Evolutionary conservation across 1,140 invertebrate species (phyloP).

Genomic region (Ceratina calcarata): DNA sequence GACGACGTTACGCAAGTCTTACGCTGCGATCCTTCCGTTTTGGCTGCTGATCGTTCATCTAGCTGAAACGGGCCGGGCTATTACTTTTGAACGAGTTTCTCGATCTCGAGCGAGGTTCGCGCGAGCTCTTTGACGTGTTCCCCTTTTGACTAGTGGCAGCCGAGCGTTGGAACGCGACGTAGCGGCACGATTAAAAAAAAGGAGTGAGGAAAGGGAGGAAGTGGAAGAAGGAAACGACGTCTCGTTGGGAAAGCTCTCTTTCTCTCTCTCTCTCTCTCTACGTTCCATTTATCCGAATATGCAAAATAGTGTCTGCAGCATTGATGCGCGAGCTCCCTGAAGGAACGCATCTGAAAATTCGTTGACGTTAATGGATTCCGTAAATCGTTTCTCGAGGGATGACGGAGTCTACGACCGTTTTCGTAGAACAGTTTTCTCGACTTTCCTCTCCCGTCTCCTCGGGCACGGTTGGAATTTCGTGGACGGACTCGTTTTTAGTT

Average conservation of each 20-base stretch:
- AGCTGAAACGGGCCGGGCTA: conserved; percentile 13
- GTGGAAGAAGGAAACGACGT: neutral
- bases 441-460: neutral
- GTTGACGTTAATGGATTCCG: neutral
- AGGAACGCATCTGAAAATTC: neutral
- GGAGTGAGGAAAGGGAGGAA: neutral
- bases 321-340: neutral
- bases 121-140: conserved; percentile 19
- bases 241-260: neutral
- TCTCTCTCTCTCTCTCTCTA: no score
- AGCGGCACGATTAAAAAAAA: neutral
- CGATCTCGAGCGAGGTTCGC: conserved; percentile 18
- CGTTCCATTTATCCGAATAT: conserved; percentile 7
- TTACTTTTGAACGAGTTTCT: conserved; percentile 44
- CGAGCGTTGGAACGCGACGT: neutral
- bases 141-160: conserved; percentile 21
- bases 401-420: neutral
- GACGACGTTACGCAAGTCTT: conserved; percentile 39
- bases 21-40: conserved; percentile 34
- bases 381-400: neutral
- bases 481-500: conserved; percentile 57
- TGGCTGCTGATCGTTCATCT: conserved; percentile 33
- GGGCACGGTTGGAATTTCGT: conserved; percentile 2
- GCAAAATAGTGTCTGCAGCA: neutral
- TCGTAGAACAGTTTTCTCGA: conserved; percentile 2